Base-by-base conservation (phyloP, 2,888 invertebrate genomes). In the Drosophila suboccidentalis region DNA sequence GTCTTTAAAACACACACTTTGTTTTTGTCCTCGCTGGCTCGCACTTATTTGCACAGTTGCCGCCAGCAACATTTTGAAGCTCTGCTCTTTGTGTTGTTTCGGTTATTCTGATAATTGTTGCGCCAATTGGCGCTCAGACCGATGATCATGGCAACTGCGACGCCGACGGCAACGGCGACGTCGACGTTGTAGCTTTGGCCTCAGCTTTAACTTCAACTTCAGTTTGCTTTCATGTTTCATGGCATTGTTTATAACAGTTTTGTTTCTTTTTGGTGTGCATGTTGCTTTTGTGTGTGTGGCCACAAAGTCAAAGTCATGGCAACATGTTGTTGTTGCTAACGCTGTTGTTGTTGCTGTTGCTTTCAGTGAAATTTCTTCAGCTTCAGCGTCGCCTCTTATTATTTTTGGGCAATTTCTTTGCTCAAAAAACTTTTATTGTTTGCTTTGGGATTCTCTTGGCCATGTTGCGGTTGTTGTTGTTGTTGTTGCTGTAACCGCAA, bases 261-360 rank as follows among this genome's bases (percentile, higher is more conserved):
- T 59, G 69, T 17, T 61, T 51, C 26, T 22, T 2, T 22, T 19
- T 50, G 17, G 17, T 53, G 15, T 62, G 29, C 26, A 29, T 29
- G 29, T 54, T 66, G 58, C 50, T 55, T 54, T 62, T 70, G 39
- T 47, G 50, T 58, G 54, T 60, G 55, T 47, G 66, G 60, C 65
- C 51, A 34, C 78, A 84, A 82, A 85, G 70, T 75, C 83, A 86
- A 86, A 84, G 84, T 84, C 84, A 84, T 80, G 86, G 83, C 78
- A 80, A 75, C 68, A 83, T 79, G 67, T 75, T 50, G 32, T 39
- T 55, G 43, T 38, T 55, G 43, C 13, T 57, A 36, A 8, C 26
- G 53, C 11, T 59, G 49, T 36, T 64, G 64, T 58, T 66, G 68
- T 46, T 63, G 66, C 26, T 66, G 58, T 58, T 63, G 54, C 46